These are phyloP conservation scores for Rhombomys opimus DNA, from an alignment of 2,113 vertebrate genomes.

Conservation along the genomic window DNA sequence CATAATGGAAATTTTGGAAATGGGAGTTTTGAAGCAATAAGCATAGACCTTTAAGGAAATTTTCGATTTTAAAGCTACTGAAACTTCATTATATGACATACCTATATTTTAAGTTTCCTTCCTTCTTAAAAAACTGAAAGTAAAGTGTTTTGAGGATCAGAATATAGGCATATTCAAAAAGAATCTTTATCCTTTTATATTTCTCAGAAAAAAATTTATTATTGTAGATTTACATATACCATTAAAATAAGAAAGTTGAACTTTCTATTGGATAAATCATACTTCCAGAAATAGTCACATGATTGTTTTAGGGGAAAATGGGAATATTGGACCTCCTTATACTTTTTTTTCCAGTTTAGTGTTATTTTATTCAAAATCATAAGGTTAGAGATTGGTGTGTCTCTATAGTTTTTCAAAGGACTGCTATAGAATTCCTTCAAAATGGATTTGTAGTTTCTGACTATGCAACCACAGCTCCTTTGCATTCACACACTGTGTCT, in stretches of 20 bases:
- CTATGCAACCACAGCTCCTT: neutral
- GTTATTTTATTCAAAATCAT: neutral
- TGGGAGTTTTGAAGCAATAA: neutral
- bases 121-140: neutral
- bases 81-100: neutral
- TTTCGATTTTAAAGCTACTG: neutral
- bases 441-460: neutral
- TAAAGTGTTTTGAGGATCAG: neutral
- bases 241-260: neutral
- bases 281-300: neutral
- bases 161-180: neutral
- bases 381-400: neutral
- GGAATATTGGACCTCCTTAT: neutral
- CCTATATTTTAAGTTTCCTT: neutral
- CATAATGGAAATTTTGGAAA: neutral
- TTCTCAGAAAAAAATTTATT: neutral
- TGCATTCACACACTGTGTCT: neutral
- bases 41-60: neutral
- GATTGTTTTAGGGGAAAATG: neutral
- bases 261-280: neutral
- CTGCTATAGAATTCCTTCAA: neutral
- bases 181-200: neutral
- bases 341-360: neutral
- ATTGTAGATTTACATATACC: neutral
- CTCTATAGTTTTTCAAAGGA: neutral